Evolutionary conservation across 1,140 invertebrate genomes (phyloP).

Genomic region (Brachionus rubens): DNA sequence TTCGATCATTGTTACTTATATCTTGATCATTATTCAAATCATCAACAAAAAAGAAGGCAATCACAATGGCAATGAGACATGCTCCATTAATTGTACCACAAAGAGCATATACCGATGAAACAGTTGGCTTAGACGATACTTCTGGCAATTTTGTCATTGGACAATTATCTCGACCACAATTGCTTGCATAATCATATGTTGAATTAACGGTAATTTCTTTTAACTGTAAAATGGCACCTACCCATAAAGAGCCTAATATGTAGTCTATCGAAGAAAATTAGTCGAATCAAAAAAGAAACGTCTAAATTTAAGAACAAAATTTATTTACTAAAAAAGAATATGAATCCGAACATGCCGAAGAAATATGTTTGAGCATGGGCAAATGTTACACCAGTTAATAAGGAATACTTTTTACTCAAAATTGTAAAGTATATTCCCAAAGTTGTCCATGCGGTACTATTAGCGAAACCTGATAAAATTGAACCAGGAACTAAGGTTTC

Average conservation of each 20-base stretch:
- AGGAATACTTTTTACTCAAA: slow-evolving; percentile 25
- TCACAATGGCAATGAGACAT: slow-evolving; percentile 3
- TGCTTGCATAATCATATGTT: background rate
- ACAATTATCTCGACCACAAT: slow-evolving; percentile 32
- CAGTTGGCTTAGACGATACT: background rate
- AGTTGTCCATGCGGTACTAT: slow-evolving; percentile 19
- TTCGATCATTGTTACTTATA: slow-evolving; percentile 3
- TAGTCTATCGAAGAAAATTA: background rate
- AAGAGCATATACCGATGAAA: background rate
- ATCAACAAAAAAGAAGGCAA: slow-evolving; percentile 28
- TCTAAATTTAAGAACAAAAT: background rate
- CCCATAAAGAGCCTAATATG: slow-evolving; percentile 1
- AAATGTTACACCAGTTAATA: background rate
- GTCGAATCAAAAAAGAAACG: background rate
- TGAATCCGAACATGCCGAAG: background rate
- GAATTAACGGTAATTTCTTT: slow-evolving; percentile 28
- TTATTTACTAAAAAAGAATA: slow-evolving; percentile 35
- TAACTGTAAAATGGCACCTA: slow-evolving; percentile 15
- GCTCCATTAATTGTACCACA: slow-evolving; percentile 5
- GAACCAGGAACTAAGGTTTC: background rate
- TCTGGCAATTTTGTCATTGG: background rate
- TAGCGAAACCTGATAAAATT: slow-evolving; percentile 27
- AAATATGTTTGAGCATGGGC: background rate
- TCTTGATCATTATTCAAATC: slow-evolving; percentile 6
- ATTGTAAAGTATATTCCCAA: slow-evolving; percentile 29